Conservation (phyloP, 2,888 invertebrate species). For the Xanthia togata region DNA sequence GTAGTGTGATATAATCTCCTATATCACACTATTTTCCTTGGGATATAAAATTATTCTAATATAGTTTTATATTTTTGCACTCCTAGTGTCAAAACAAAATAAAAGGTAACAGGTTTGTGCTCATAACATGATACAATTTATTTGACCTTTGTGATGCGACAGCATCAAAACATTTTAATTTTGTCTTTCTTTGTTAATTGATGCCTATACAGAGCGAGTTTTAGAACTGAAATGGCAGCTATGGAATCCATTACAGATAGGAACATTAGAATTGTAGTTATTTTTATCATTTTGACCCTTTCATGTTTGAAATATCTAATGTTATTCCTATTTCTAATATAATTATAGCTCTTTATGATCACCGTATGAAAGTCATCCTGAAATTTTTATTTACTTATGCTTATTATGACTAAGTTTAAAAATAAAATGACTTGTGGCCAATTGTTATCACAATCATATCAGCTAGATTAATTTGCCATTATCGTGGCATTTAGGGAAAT, state of each 20-base stretch:
- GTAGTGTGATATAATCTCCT: too few relatives aligned
- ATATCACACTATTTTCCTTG: background rate
- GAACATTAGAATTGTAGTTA: background rate
- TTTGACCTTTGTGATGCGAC: slow-evolving; percentile 24
- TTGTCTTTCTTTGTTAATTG: background rate
- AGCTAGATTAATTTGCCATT: background rate
- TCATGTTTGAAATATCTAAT: background rate
- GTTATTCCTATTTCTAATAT: background rate
- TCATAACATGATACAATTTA: slow-evolving; percentile 10
- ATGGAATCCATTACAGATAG: background rate
- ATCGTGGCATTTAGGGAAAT: slow-evolving; percentile 1
- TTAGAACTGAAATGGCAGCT: background rate
- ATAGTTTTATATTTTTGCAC: background rate
- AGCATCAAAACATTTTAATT: slow-evolving; percentile 4
- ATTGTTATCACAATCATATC: slow-evolving; percentile 14
- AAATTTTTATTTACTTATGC: background rate
- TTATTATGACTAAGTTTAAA: background rate
- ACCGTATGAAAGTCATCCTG: background rate
- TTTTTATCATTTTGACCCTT: background rate
- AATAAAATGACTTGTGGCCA: background rate
- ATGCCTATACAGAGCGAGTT: background rate
- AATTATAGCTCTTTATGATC: background rate
- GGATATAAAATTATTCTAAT: background rate
- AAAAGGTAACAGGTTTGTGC: background rate
- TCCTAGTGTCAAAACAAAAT: background rate